Conservation (phyloP, 2,113 vertebrate genomes). For the Dipodomys ordii region DNA sequence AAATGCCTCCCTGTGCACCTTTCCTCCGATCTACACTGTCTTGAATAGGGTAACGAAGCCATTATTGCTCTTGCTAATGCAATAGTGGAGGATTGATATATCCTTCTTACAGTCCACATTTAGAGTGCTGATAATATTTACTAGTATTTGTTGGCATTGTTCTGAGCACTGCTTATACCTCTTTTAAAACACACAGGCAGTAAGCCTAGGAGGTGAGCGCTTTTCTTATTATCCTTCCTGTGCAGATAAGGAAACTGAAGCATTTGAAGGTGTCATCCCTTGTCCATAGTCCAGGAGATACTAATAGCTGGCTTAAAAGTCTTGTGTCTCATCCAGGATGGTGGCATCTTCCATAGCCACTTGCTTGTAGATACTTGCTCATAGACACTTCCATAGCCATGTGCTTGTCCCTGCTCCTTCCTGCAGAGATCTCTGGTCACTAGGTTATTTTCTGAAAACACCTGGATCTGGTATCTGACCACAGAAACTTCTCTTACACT, state of each 20-base stretch:
- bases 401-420: not conserved
- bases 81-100: rapidly evolving
- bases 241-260: not conserved
- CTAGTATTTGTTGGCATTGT: not conserved
- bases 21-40: not conserved
- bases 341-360: not conserved
- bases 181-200: not conserved
- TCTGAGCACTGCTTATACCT: not conserved
- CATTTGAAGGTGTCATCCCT: not conserved
- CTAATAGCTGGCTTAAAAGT: not conserved
- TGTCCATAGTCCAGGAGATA: not conserved
- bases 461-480: not conserved
- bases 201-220: not conserved
- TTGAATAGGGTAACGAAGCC: no score
- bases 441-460: not conserved
- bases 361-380: no score
- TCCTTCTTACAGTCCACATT: not conserved
- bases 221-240: not conserved
- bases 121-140: no score
- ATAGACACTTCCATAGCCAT: not conserved
- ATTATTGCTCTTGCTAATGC: no score
- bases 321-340: not conserved
- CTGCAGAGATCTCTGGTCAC: not conserved
- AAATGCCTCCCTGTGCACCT: rapidly evolving
- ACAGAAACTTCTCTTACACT: not conserved